phyloP scores from a whole-genome alignment of 2,797 vertebrate genomes.

The Halcyon smyrnensis region DNA sequence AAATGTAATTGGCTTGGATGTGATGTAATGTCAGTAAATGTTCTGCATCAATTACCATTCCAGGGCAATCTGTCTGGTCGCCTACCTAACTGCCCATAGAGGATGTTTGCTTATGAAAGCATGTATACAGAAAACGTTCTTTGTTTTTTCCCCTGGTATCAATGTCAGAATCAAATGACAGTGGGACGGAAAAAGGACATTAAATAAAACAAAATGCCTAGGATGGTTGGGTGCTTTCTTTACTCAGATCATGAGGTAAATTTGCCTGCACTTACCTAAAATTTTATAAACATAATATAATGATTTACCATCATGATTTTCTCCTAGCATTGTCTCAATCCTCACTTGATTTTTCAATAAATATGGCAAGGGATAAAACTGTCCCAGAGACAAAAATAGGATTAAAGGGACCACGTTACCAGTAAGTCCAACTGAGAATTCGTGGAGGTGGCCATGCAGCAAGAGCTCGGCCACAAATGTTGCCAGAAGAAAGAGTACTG shows the following conservation, averaged over 20 bases:
- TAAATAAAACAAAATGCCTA: not conserved
- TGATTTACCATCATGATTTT: not conserved
- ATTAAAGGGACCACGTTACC: not conserved
- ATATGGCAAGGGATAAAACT: not conserved
- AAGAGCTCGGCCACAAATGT: not conserved
- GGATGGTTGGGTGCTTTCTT: not conserved
- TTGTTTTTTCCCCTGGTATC: not conserved
- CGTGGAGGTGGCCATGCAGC: not conserved
- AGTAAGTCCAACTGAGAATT: not conserved
- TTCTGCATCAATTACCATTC: not conserved
- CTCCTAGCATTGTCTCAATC: not conserved
- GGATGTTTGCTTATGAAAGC: not conserved
- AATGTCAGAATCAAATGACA: not conserved
- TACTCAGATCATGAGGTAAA: not conserved
- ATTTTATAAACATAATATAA: not conserved
- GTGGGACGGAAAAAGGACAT: not conserved
- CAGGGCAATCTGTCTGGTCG: not conserved
- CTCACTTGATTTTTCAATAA: not conserved
- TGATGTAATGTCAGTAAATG: constrained; percentile 16
- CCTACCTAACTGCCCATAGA: not conserved
- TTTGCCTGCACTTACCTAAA: not conserved
- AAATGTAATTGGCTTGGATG: constrained; percentile 20
- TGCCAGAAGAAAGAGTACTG: not conserved
- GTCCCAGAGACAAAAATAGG: not conserved
- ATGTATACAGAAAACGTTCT: not conserved